These are phyloP conservation scores for Deladenus siricidicola DNA, from an alignment of 2,888 invertebrate species.

Conservation along the genomic window DNA sequence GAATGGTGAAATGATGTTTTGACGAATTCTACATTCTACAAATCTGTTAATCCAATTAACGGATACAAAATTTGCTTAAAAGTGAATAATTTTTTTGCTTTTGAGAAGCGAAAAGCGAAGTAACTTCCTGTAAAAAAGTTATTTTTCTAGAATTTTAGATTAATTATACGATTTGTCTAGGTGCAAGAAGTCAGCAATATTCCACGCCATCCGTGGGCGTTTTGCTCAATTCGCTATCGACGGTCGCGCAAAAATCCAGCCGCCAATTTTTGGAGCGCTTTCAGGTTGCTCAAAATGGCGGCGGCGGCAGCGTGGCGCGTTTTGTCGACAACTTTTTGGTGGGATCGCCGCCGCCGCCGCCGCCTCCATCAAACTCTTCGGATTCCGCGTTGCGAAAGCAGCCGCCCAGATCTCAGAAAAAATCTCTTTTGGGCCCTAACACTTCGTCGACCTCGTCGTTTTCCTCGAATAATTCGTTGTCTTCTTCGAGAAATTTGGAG, in stretches of 20 bases:
- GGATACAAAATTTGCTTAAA: too few relatives aligned
- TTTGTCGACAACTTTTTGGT: slow-evolving; percentile 8
- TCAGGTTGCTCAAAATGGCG: not conserved
- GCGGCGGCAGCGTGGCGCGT: not conserved
- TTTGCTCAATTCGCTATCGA: not conserved
- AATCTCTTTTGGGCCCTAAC: too few relatives aligned
- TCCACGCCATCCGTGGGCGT: slow-evolving; percentile 5
- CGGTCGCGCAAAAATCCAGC: slow-evolving; percentile 3
- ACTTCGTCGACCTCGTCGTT: not conserved
- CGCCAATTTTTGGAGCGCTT: slow-evolving; percentile 1
- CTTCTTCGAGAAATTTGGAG: too few relatives aligned
- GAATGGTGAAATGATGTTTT: too few relatives aligned
- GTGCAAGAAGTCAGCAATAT: not conserved
- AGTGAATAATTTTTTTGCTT: too few relatives aligned
- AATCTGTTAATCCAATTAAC: too few relatives aligned
- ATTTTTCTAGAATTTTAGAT: too few relatives aligned
- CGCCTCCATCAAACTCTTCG: not conserved
- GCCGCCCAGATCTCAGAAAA: not conserved
- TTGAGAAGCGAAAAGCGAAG: too few relatives aligned
- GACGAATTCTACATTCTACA: too few relatives aligned
- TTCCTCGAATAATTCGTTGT: too few relatives aligned
- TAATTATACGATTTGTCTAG: too few relatives aligned
- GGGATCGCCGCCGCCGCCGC: not conserved
- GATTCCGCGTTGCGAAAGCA: not conserved
- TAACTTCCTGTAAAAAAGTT: too few relatives aligned